phyloP scores from a whole-genome alignment of 2,888 invertebrate species.

The Synanthedon myopaeformis region DNA sequence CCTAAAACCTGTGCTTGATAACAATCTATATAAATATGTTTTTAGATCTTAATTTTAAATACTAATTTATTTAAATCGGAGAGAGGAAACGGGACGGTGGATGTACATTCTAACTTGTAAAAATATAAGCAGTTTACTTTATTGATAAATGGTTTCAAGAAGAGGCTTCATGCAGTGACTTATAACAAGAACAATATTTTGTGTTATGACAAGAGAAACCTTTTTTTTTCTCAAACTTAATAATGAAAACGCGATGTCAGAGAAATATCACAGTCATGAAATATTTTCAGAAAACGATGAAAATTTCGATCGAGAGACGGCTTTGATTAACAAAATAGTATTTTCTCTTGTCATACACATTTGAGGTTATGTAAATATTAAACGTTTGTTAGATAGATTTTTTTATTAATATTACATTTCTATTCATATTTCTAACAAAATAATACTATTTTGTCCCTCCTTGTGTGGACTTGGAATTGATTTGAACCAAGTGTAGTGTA shows the following conservation, averaged over 20 bases:
- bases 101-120: conserved; percentile 49
- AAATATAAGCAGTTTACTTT: conserved; percentile 46
- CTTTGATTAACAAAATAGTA: background rate
- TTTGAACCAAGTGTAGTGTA: too few species aligned
- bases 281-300: background rate
- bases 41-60: conserved; percentile 48
- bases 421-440: too few species aligned
- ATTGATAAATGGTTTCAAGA: conserved; percentile 18
- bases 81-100: conserved; percentile 68
- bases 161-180: conserved; percentile 26
- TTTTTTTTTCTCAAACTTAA: background rate
- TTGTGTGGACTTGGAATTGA: too few species aligned
- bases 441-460: too few species aligned
- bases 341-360: background rate
- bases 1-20: conserved; percentile 68
- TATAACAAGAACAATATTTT: background rate
- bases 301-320: background rate
- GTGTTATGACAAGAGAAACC: background rate
- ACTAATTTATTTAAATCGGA: conserved; percentile 59
- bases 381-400: too few species aligned
- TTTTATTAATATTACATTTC: too few species aligned
- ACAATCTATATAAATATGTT: conserved; percentile 68
- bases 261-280: background rate
- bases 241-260: background rate
- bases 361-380: too few species aligned